These are phyloP conservation scores for Sarotherodon lohbergeri DNA, from an alignment of 2,113 vertebrate species.

Conservation along the genomic window DNA sequence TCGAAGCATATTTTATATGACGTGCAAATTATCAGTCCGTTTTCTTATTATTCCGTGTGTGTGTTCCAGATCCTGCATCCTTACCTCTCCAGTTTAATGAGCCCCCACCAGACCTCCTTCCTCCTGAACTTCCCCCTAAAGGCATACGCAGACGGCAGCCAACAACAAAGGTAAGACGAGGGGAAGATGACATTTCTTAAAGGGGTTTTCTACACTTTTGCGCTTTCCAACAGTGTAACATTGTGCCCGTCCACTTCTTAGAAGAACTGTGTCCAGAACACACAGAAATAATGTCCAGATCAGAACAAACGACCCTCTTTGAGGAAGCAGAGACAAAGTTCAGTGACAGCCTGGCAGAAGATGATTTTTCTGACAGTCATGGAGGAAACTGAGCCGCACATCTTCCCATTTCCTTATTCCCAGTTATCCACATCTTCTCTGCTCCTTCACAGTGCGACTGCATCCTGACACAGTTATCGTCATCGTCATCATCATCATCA, in stretches of 20 bases:
- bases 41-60: neutral
- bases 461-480: neutral
- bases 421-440: neutral
- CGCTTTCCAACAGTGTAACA: neutral
- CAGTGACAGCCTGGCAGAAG: neutral
- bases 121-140: conserved; percentile 82
- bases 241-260: neutral
- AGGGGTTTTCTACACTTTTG: neutral
- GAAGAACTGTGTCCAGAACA: neutral
- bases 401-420: neutral
- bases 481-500: neutral
- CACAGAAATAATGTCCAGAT: neutral
- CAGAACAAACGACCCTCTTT: neutral
- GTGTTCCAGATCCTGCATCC: conserved; percentile 70
- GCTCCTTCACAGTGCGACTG: neutral
- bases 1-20: neutral
- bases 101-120: conserved; percentile 27
- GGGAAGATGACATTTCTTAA: neutral
- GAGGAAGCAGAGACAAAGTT: neutral
- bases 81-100: conserved; percentile 24
- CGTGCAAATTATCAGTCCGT: neutral
- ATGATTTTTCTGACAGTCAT: neutral
- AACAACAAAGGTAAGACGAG: conserved; percentile 22
- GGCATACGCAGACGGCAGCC: conserved; percentile 59
- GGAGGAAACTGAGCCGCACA: neutral